Base-by-base conservation (phyloP, 2,797 vertebrate genomes). In the Poecilia wingei region DNA sequence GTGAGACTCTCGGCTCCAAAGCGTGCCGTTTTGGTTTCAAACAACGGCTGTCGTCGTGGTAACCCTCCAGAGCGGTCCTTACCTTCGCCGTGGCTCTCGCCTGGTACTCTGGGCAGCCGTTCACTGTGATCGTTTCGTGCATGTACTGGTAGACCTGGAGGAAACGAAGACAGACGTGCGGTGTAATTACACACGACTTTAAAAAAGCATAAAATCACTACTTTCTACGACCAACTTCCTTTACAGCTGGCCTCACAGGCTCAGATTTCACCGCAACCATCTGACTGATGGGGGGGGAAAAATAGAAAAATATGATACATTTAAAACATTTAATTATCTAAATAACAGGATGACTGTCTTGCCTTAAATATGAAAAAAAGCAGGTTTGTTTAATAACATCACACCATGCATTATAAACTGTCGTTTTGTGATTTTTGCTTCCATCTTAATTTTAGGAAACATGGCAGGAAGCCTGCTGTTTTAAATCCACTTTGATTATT, bases 91-190 rank as follows among this genome's bases (percentile, higher is more conserved):
- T 99, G 82, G 98, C 98, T 89, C 98, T 97, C 46, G 98, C 98
- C 93, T 98, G 98, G 95, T 99, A 99, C 91, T 99, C 98, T 0
- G 98, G 98, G 84, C 98, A 99, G 92, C 98, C 98, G 88, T 98
- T 99, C 90, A 99, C 97, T 75, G 97, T 98, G 89, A 99, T 99
- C 74, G 98, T 99, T 97, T 99, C 98, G 86, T 99, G 98, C 98
- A 99, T 99, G 88, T 99, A 99, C 92, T 99, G 98, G 95, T 99
- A 99, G 73, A 99, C 98, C 98, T 99, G 95, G 22, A 81, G 84
- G 28, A 88, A 83, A 87, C 12, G 13, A 72, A 82, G 79, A 85
- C 72, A 83, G 70, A 82, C 28, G 45, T n/a, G 57, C 43, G 49
- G 76, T 76, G 28, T 47, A 75, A 84, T 83, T 79, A 76, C 76